Evolutionary conservation across 2,888 invertebrate species (phyloP).

Genomic region (Cephus spinipes): DNA sequence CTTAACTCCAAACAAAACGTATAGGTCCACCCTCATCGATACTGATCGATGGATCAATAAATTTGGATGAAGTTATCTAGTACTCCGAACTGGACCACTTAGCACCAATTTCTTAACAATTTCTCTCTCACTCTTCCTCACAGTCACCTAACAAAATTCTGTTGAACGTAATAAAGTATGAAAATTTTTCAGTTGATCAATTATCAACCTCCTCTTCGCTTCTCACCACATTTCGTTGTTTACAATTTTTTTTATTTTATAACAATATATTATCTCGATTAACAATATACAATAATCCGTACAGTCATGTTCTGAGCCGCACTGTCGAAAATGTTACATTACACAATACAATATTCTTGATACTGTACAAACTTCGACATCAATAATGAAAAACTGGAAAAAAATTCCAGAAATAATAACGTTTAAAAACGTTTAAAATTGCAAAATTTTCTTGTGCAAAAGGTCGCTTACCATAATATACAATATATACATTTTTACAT

Average conservation of each 20-base stretch:
- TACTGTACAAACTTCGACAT: background rate
- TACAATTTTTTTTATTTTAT: constrained; percentile 30
- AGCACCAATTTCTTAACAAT: background rate
- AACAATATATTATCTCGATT: constrained; percentile 46
- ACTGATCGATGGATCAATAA: background rate
- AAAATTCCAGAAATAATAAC: constrained; percentile 18
- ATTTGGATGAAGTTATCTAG: background rate
- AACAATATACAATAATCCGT: constrained; percentile 38
- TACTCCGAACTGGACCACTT: background rate
- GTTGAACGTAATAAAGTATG: background rate
- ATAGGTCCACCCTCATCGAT: background rate
- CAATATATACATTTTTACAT: constrained; percentile 58
- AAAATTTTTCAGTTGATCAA: background rate
- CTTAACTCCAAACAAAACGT: background rate
- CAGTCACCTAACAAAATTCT: background rate
- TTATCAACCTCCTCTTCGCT: background rate
- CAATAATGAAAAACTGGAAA: background rate
- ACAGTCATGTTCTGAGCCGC: background rate
- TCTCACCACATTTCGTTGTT: background rate
- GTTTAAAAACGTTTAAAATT: constrained; percentile 56
- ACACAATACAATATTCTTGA: background rate
- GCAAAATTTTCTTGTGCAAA: constrained; percentile 58
- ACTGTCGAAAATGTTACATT: background rate
- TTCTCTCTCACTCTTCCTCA: background rate
- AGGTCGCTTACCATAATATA: constrained; percentile 57